Base-by-base conservation (phyloP, 37 sponge, comb jelly and placozoan genomes). In the Aplysina aerophoba region DNA sequence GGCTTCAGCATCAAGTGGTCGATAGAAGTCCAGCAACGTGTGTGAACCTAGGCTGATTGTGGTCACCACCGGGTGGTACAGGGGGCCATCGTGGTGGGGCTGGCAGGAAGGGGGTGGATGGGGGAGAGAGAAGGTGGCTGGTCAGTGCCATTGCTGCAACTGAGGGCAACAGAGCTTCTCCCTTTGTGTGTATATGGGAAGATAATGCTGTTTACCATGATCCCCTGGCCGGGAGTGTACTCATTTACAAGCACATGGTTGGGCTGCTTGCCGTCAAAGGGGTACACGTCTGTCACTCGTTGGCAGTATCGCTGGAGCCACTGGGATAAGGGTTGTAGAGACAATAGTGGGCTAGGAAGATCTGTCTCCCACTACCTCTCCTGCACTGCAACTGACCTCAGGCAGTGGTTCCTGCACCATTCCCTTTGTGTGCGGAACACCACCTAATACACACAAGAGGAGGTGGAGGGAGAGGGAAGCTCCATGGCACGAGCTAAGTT, bases 201-300 rank as follows among this genome's bases (percentile, higher is more conserved):
- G 17, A 4, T 15, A 20, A 15, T 56, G 13, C 61, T 27, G 50
- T 71, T 65, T 81, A 96, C 96, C 95, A 99, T 95, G 24, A 99
- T 99, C 22, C 99, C 99, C 78, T 99, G 96, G 1, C 97, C 95
- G 15, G 97, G 96, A 39, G 80, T 64, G 85, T 99, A 99, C 72
- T 99, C 99, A 78, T 99, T 99, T 59, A 99, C 90, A 14, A 99
- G 85, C 19, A 99, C 92, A 86, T 99, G 97, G 77, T 99, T 99
- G 21, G 98, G 96, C 0, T 37, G 30, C 19, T 67, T 84, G 25
- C 73, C 62, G 22, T 31, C 73, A 68, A 99, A 99, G 28, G 95
- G 57, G n/a, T 91, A 89, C 59, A 87, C 34, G 1, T 27, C 39
- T 17, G 75, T 35, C 0, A 99, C 79, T 55, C 54, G 79, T 22